Evolutionary conservation across 2,888 invertebrate species (phyloP).

Genomic region (Pyralis farinalis): DNA sequence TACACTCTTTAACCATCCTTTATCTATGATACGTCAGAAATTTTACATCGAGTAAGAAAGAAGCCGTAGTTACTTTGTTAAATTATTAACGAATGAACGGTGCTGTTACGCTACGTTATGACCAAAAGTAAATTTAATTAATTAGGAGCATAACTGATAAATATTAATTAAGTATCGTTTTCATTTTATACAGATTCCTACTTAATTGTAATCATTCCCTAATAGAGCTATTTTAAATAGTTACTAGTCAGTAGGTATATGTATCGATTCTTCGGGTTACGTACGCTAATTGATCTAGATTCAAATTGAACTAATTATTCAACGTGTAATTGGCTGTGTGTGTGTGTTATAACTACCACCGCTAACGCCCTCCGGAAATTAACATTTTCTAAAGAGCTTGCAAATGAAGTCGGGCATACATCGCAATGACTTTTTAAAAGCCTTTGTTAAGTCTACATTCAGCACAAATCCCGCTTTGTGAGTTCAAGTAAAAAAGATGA

Average conservation of each 20-base stretch:
- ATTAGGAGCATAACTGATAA: too few species aligned
- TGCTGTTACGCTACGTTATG: not conserved
- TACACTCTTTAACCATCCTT: too few species aligned
- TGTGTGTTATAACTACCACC: constrained; percentile 15
- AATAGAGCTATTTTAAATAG: too few species aligned
- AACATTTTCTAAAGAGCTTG: constrained; percentile 61
- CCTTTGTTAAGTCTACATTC: constrained; percentile 43
- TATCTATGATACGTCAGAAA: too few species aligned
- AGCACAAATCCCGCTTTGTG: constrained; percentile 31
- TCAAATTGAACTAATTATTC: not conserved
- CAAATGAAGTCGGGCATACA: constrained; percentile 54
- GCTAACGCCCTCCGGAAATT: constrained; percentile 50
- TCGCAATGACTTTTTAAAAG: constrained; percentile 50
- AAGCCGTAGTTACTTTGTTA: not conserved
- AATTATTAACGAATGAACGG: not conserved
- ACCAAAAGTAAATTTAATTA: not conserved
- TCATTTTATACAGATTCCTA: too few species aligned
- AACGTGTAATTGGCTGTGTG: not conserved
- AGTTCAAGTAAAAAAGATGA: constrained; percentile 35
- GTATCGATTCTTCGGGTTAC: too few species aligned
- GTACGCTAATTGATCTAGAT: too few species aligned
- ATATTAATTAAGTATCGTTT: too few species aligned
- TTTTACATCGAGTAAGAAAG: not conserved
- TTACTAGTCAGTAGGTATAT: too few species aligned
- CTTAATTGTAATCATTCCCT: too few species aligned